phyloP scores from a whole-genome alignment of 2,797 vertebrate genomes.

The Notolepis coatsorum region DNA sequence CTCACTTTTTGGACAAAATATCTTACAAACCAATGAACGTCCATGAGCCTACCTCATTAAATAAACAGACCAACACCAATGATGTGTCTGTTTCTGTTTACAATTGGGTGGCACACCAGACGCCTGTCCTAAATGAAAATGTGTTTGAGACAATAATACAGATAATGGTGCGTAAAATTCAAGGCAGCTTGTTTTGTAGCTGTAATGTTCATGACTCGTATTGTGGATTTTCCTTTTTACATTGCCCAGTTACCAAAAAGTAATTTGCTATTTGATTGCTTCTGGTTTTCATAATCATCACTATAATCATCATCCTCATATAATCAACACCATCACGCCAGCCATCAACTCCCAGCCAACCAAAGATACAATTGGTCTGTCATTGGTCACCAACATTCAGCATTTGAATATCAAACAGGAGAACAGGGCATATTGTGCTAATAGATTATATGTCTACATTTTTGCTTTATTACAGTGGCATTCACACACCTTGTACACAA shows the following conservation, averaged over 20 bases:
- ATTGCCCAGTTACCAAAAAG: conserved; percentile 41
- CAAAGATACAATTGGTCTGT: no score
- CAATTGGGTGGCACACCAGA: neutral
- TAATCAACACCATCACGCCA: no score
- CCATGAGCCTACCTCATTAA: conserved; percentile 43
- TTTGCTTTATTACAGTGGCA: no score
- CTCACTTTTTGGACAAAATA: conserved; percentile 45
- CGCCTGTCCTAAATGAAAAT: neutral
- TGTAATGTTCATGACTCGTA: conserved; percentile 14
- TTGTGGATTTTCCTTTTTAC: conserved; percentile 13
- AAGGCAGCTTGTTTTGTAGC: conserved; percentile 47
- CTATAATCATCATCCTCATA: no score
- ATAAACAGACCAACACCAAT: conserved; percentile 19
- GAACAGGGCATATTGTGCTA: no score
- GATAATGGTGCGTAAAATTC: conserved; percentile 61
- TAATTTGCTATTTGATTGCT: conserved; percentile 13
- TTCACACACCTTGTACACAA: no score
- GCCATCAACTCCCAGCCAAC: no score
- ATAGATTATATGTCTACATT: no score
- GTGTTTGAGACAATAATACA: conserved; percentile 18
- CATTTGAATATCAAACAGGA: no score
- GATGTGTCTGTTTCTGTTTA: conserved; percentile 17
- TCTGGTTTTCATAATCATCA: no score
- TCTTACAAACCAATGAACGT: conserved; percentile 47
- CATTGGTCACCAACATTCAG: no score